Evolutionary conservation across 2,888 invertebrate genomes (phyloP).

Genomic region (Smittia sp.): DNA sequence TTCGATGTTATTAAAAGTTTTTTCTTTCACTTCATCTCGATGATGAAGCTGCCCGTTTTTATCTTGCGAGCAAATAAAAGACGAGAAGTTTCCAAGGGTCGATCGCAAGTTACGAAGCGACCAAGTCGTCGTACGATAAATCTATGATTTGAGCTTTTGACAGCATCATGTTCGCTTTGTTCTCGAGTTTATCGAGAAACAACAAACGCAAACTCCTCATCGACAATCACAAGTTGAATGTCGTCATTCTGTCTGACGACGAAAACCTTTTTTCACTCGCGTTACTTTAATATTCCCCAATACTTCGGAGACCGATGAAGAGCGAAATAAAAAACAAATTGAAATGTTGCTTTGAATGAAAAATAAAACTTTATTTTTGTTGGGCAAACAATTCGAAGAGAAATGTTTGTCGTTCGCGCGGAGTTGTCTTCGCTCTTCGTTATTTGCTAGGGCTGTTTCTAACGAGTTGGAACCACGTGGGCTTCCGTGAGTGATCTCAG

Average conservation of each 20-base stretch:
- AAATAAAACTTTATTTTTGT: background rate
- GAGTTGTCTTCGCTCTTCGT: background rate
- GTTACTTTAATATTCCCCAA: background rate
- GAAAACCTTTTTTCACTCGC: background rate
- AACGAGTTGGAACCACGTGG: background rate
- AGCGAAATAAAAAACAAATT: background rate
- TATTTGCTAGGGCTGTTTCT: constrained; percentile 8
- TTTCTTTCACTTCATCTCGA: background rate
- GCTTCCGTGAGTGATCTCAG: background rate
- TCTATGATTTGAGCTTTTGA: no score
- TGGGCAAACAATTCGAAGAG: background rate
- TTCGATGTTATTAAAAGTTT: background rate
- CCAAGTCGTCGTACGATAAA: no score
- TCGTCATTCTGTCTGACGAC: constrained; percentile 7
- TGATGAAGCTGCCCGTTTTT: background rate
- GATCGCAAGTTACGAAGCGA: no score
- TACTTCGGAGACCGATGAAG: background rate
- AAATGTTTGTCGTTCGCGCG: background rate
- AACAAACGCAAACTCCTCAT: no score
- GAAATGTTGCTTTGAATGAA: constrained; percentile 1
- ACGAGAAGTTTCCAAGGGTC: no score
- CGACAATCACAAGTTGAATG: background rate
- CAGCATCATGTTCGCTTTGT: no score
- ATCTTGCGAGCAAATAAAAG: no score
- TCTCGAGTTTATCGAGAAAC: no score